Conservation (phyloP, 1,140 invertebrate species). For the Drosophila bipectinata region DNA sequence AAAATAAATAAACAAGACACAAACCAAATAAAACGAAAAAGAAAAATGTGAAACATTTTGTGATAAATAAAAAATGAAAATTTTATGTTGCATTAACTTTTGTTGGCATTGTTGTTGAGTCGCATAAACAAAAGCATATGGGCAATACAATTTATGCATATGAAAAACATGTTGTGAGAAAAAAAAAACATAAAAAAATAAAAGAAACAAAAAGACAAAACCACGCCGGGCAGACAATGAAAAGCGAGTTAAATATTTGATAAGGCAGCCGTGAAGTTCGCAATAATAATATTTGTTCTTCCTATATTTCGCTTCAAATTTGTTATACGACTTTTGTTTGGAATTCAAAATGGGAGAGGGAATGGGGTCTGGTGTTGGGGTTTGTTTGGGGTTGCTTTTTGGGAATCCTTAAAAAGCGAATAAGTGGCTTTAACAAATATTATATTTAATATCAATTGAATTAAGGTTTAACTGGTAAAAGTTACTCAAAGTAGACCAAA, state of each 20-base stretch:
- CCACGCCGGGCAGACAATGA: conserved; percentile 57
- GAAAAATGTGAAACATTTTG: conserved; percentile 18
- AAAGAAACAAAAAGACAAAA: conserved; percentile 13
- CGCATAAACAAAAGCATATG: conserved; percentile 72
- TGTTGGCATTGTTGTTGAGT: conserved; percentile 43
- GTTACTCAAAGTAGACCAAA: too few relatives aligned
- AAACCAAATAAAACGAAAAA: conserved; percentile 6
- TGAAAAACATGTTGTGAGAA: conserved; percentile 41
- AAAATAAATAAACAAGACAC: conserved; percentile 4
- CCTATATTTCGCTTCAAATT: conserved; percentile 43
- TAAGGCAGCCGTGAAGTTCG: conserved; percentile 62
- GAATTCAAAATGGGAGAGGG: background rate
- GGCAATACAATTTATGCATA: conserved; percentile 79
- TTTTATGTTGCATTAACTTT: conserved; percentile 78
- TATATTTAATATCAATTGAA: too few relatives aligned
- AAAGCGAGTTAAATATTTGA: conserved; percentile 77
- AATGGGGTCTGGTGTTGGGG: too few relatives aligned
- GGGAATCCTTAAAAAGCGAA: too few relatives aligned
- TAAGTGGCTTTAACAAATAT: too few relatives aligned
- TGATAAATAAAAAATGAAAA: conserved; percentile 75
- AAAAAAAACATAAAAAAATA: conserved; percentile 27
- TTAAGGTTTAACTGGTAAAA: too few relatives aligned
- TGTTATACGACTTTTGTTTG: conserved; percentile 30
- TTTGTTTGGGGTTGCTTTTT: too few relatives aligned
- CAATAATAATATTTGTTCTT: conserved; percentile 23